A percentile compares a stretch with the other conserved stretches of the same genome.
These are phyloP conservation scores for Drosophila niveifrons DNA, from an alignment of 2,888 invertebrate genomes.

Conservation along the genomic window DNA sequence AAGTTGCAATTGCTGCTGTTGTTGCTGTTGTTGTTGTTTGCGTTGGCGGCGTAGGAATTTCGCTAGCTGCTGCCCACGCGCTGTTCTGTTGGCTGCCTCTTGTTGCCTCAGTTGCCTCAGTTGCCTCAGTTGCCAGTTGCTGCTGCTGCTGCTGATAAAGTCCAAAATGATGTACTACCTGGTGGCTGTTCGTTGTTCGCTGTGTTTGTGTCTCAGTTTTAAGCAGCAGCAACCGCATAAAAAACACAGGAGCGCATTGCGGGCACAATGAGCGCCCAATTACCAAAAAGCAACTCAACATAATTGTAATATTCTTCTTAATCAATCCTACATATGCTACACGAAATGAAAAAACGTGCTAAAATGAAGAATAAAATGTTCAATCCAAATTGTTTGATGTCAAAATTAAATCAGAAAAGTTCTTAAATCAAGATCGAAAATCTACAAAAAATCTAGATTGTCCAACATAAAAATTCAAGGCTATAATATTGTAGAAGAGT, in stretches of 20 bases:
- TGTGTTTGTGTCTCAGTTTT: slow-evolving; percentile 35
- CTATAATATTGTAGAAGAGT: no score
- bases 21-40: slow-evolving; percentile 37
- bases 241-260: slow-evolving; percentile 56
- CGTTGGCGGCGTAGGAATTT: slow-evolving; percentile 69
- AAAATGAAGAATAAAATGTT: no score
- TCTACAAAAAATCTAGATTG: no score
- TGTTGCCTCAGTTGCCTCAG: slow-evolving; percentile 28
- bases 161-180: slow-evolving; percentile 80
- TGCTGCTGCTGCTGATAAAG: slow-evolving; percentile 73
- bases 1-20: slow-evolving; percentile 78
- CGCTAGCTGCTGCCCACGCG: slow-evolving; percentile 63
- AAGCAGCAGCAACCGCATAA: slow-evolving; percentile 22
- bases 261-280: slow-evolving; percentile 25
- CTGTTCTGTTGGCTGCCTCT: slow-evolving; percentile 46
- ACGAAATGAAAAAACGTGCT: no score
- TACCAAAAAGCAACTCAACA: neutral
- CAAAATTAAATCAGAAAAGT: no score
- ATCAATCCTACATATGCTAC: neutral
- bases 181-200: slow-evolving; percentile 53
- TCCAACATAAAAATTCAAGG: no score
- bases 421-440: no score
- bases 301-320: neutral
- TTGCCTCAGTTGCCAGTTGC: slow-evolving; percentile 48
- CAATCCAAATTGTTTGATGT: no score